Percentiles rank a stretch among this genome's conserved stretches.
phyloP scores from a whole-genome alignment of 2,113 vertebrate species.

The Marcusenius ussheri region DNA sequence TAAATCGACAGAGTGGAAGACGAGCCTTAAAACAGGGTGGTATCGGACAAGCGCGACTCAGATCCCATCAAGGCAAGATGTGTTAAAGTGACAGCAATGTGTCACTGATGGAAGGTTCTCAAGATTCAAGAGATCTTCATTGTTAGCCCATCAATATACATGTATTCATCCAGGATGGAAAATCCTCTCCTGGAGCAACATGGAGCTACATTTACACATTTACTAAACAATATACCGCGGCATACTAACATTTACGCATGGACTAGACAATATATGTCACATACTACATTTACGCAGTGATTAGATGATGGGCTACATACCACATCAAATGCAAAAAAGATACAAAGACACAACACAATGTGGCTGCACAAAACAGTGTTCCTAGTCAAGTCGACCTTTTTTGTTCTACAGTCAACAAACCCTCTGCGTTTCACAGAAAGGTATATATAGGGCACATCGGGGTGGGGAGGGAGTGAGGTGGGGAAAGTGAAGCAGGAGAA shows the following conservation, averaged over 20 bases:
- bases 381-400: not conserved
- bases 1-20: constrained; percentile 7
- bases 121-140: not conserved
- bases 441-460: not conserved
- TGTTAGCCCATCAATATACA: not conserved
- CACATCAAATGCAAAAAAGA: not conserved
- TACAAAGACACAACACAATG: not conserved
- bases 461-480: too few relatives aligned
- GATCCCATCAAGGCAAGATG: not conserved
- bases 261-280: not conserved
- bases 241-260: not conserved
- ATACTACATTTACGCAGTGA: not conserved
- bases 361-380: not conserved
- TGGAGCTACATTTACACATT: not conserved
- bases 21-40: not conserved
- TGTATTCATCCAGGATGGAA: not conserved
- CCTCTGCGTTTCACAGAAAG: not conserved
- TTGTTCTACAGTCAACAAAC: not conserved
- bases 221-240: not conserved
- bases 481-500: too few relatives aligned
- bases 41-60: not conserved
- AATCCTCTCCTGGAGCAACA: not conserved
- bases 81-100: not conserved
- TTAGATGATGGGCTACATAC: not conserved
- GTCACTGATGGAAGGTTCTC: not conserved